Evolutionary conservation across 1,140 invertebrate genomes (phyloP).

Genomic region (Saccostrea glomerata): DNA sequence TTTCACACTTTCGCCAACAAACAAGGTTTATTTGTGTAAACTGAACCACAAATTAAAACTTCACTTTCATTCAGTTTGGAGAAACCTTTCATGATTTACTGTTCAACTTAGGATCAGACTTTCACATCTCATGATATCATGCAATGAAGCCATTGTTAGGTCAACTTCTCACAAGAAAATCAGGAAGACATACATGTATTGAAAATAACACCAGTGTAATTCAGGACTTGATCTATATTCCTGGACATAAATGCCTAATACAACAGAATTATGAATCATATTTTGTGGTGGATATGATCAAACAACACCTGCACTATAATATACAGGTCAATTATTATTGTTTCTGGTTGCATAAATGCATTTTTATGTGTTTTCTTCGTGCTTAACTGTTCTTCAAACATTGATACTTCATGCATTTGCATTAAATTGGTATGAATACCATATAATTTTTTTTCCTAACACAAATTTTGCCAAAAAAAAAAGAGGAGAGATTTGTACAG

Average conservation of each 20-base stretch:
- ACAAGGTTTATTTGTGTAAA: slow-evolving; percentile 1
- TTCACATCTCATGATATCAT: slow-evolving; percentile 27
- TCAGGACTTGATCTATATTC: background rate
- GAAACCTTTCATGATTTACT: background rate
- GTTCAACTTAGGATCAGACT: slow-evolving; percentile 10
- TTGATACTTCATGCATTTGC: too few species aligned
- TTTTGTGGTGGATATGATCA: background rate
- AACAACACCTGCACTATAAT: background rate
- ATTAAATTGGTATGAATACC: too few species aligned
- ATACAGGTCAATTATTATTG: background rate
- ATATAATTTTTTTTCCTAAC: too few species aligned
- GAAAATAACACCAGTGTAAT: background rate
- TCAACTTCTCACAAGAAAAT: background rate
- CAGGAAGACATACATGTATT: slow-evolving; percentile 18
- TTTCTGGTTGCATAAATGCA: too few species aligned
- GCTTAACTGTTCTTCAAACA: too few species aligned
- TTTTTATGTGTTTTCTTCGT: too few species aligned
- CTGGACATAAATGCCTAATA: background rate
- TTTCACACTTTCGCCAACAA: slow-evolving; percentile 6
- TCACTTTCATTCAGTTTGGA: background rate
- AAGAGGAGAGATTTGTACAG: too few species aligned
- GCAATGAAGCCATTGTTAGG: slow-evolving; percentile 27
- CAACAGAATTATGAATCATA: slow-evolving; percentile 29
- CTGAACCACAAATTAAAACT: background rate
- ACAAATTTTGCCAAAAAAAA: too few species aligned